phyloP scores from a whole-genome alignment of 1,140 invertebrate genomes.

The Bradysia coprophila region DNA sequence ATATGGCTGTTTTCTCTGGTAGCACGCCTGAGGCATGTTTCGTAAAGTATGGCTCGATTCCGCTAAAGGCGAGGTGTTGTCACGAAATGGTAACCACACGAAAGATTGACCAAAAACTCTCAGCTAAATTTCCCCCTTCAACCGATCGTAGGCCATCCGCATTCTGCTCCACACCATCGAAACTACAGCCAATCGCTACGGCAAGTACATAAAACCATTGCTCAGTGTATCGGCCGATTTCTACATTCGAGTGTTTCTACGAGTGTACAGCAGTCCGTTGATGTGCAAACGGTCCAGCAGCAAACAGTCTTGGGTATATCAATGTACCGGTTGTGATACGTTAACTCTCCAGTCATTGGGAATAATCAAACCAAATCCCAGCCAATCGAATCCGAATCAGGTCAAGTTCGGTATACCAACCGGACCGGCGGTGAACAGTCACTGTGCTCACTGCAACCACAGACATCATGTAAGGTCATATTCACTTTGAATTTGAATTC shows the following conservation, averaged over 20 bases:
- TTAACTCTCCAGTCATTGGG: constrained; percentile 60
- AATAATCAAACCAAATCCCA: constrained; percentile 33
- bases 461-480: constrained; percentile 39
- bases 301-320: constrained; percentile 71
- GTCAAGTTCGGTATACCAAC: constrained; percentile 43
- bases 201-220: constrained; percentile 80
- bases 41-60: constrained; percentile 85
- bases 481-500: constrained; percentile 1
- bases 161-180: constrained; percentile 86
- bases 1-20: constrained; percentile 93
- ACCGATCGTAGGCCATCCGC: constrained; percentile 66
- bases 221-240: constrained; percentile 91
- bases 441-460: constrained; percentile 61
- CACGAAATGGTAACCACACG: constrained; percentile 85
- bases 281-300: constrained; percentile 70
- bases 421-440: constrained; percentile 40
- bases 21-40: constrained; percentile 85
- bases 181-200: constrained; percentile 78
- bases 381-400: constrained; percentile 31
- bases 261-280: constrained; percentile 54
- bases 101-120: neutral
- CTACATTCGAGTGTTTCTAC: constrained; percentile 90
- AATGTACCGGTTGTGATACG: constrained; percentile 75
- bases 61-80: constrained; percentile 70
- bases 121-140: too few relatives aligned